Conservation (phyloP, 2,888 invertebrate genomes). For the Scelioninae gen. 1 region DNA sequence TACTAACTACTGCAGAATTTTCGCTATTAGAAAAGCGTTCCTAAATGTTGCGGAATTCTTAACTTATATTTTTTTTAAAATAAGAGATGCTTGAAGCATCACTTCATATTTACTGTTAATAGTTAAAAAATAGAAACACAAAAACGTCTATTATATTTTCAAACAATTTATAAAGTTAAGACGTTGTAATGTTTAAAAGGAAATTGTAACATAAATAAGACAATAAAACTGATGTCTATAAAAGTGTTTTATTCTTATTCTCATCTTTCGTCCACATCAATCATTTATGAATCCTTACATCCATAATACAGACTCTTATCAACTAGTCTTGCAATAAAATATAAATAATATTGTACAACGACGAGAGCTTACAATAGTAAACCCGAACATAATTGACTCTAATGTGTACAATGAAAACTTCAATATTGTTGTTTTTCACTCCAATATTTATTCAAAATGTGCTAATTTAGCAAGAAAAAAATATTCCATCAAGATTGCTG, state of each 20-base stretch:
- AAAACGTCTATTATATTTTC: no score
- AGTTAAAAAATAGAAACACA: no score
- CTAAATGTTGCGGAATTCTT: no score
- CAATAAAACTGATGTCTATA: slow-evolving; percentile 71
- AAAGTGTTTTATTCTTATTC: slow-evolving; percentile 51
- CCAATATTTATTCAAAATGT: slow-evolving; percentile 28
- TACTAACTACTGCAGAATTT: no score
- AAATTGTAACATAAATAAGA: slow-evolving; percentile 59
- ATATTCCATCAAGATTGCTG: slow-evolving; percentile 17
- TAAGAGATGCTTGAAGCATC: no score
- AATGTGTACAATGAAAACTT: slow-evolving; percentile 55
- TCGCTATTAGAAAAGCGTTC: no score
- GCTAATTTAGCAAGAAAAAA: slow-evolving; percentile 10
- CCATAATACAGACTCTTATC: slow-evolving; percentile 71
- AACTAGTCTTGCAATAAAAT: slow-evolving; percentile 76
- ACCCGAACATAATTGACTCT: slow-evolving; percentile 53
- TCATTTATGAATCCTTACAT: slow-evolving; percentile 59
- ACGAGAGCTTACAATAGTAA: slow-evolving; percentile 65
- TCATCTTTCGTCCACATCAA: slow-evolving; percentile 45
- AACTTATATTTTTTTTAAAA: no score
- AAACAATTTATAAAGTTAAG: no score
- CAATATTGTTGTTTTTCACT: slow-evolving; percentile 44
- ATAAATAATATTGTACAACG: slow-evolving; percentile 77
- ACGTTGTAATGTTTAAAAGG: neutral
- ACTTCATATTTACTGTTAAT: no score